Conservation (phyloP, 2,797 vertebrate genomes). For the Antennarius maculatus region DNA sequence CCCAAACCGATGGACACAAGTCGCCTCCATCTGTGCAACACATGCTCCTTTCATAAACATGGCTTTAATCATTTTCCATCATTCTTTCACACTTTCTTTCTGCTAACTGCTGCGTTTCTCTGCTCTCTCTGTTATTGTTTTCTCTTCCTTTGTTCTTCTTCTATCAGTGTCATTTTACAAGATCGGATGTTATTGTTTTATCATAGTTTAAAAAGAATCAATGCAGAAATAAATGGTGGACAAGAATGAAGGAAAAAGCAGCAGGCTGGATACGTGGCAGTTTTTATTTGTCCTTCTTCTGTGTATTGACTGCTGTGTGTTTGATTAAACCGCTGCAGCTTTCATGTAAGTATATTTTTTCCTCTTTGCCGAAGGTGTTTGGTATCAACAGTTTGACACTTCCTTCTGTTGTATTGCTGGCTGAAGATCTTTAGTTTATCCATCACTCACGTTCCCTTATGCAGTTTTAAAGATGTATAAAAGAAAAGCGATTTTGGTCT, state of each 20-base stretch:
- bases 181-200: slow-evolving; percentile 15
- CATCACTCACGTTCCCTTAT: slow-evolving; percentile 42
- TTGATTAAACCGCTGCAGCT: background rate
- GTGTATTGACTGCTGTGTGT: background rate
- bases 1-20: slow-evolving; percentile 29
- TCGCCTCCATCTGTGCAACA: slow-evolving; percentile 69
- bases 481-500: slow-evolving; percentile 47
- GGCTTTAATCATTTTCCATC: slow-evolving; percentile 53
- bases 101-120: slow-evolving; percentile 26
- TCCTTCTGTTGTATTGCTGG: slow-evolving; percentile 48
- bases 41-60: slow-evolving; percentile 53
- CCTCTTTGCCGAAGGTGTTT: slow-evolving; percentile 28
- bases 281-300: slow-evolving; percentile 7
- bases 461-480: slow-evolving; percentile 42
- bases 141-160: slow-evolving; percentile 18
- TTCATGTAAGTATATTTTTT: slow-evolving; percentile 10
- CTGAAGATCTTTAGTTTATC: slow-evolving; percentile 33
- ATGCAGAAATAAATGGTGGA: slow-evolving; percentile 26
- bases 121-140: background rate
- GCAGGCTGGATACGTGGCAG: background rate
- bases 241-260: background rate
- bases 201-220: slow-evolving; percentile 8
- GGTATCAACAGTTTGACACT: slow-evolving; percentile 46
- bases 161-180: background rate
- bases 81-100: slow-evolving; percentile 47